A percentile compares a stretch with the other conserved stretches of the same genome.
Evolutionary conservation across 2,888 invertebrate species (phyloP).

Genomic region (Drosophila mimetica): DNA sequence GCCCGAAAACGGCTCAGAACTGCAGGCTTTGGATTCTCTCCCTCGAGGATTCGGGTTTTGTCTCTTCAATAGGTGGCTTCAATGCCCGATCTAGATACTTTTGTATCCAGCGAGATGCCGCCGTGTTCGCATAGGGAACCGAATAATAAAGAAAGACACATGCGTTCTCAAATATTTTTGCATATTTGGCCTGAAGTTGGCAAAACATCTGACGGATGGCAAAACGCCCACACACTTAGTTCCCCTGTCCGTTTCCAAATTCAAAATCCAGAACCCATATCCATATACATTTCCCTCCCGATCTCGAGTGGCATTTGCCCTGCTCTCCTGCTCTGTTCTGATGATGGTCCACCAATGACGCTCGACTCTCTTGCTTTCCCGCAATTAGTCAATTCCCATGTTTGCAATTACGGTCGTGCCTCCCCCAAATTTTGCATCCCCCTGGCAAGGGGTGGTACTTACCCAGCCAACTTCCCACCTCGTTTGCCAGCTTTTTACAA

Average conservation of each 20-base stretch:
- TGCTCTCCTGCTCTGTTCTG: background rate
- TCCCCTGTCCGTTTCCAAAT: background rate
- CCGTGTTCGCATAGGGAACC: conserved; percentile 6
- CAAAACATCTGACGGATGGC: conserved; percentile 67
- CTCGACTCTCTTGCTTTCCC: conserved; percentile 53
- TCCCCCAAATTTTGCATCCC: conserved; percentile 14
- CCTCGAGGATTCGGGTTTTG: conserved; percentile 43
- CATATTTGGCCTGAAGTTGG: conserved; percentile 68
- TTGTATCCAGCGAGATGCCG: conserved; percentile 35
- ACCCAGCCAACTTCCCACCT: conserved; percentile 15
- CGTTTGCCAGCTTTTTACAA: conserved; percentile 49
- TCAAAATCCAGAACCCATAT: background rate
- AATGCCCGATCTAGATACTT: conserved; percentile 54
- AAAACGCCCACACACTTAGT: conserved; percentile 22
- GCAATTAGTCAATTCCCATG: conserved; percentile 83
- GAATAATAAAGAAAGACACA: conserved; percentile 26
- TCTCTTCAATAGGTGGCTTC: conserved; percentile 17
- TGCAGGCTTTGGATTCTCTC: conserved; percentile 19
- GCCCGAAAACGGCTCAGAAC: conserved; percentile 77
- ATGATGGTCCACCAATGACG: conserved; percentile 35
- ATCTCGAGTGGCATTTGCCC: background rate
- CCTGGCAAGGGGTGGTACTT: background rate
- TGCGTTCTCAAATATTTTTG: conserved; percentile 57
- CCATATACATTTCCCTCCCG: background rate
- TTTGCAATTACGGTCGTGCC: conserved; percentile 76